These are phyloP conservation scores for Oreohelix idahoensis DNA, from an alignment of 1,140 invertebrate species.

Conservation along the genomic window DNA sequence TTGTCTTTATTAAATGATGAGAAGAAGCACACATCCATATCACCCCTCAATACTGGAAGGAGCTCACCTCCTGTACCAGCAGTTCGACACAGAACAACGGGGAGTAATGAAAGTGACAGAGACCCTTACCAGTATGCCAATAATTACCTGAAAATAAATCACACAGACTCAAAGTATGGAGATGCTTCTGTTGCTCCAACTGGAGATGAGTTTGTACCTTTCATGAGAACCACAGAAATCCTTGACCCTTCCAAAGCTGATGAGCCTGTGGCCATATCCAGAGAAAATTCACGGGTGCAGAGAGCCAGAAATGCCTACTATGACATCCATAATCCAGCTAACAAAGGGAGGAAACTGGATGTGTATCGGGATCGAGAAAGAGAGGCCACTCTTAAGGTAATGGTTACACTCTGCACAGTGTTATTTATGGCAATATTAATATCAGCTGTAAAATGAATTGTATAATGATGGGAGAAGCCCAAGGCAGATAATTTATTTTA, in stretches of 20 bases:
- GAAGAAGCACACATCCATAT: not conserved
- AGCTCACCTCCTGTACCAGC: conserved; percentile 62
- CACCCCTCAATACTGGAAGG: not conserved
- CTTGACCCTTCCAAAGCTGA: conserved; percentile 69
- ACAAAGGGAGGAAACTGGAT: conserved; percentile 64
- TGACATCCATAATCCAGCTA: conserved; percentile 65
- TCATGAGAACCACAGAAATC: conserved; percentile 69
- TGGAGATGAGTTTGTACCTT: conserved; percentile 68
- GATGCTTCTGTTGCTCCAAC: conserved; percentile 44
- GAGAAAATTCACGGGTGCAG: conserved; percentile 65
- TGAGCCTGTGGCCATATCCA: conserved; percentile 66
- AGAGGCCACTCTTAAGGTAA: conserved; percentile 41
- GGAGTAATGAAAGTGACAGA: conserved; percentile 35
- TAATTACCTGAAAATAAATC: conserved; percentile 25
- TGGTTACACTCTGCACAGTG: no score
- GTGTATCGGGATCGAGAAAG: conserved; percentile 60
- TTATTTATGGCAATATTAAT: no score
- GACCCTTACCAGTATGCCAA: conserved; percentile 40
- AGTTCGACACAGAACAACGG: conserved; percentile 49
- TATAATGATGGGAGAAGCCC: no score
- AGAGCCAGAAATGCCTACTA: conserved; percentile 68
- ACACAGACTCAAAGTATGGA: not conserved
- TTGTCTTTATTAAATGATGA: conserved; percentile 12
- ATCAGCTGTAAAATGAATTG: no score
- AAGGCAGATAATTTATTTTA: no score